A percentile compares a stretch with the other conserved stretches of the same genome.
These are phyloP conservation scores for Eristalis arbustorum DNA, from an alignment of 2,888 invertebrate genomes.

Conservation along the genomic window DNA sequence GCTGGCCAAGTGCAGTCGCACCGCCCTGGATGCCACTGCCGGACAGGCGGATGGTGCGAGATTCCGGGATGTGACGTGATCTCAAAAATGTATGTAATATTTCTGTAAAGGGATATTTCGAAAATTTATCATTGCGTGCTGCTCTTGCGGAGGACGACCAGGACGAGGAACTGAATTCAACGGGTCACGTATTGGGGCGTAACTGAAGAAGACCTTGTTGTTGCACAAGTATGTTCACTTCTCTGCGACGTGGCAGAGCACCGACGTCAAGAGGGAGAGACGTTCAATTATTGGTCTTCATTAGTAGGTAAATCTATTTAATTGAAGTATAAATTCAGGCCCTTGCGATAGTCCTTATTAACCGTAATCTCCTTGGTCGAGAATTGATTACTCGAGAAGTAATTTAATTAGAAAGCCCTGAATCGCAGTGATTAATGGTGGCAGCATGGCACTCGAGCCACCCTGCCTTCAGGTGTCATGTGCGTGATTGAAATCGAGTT, in stretches of 20 bases:
- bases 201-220: not conserved
- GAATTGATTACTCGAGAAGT: slow-evolving; percentile 48
- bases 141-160: not conserved
- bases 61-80: slow-evolving; percentile 25
- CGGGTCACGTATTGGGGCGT: not conserved
- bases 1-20: too few relatives aligned
- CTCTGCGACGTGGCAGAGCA: not conserved
- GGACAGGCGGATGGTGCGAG: not conserved
- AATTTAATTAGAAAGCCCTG: slow-evolving; percentile 60
- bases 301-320: slow-evolving; percentile 62
- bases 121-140: slow-evolving; percentile 48
- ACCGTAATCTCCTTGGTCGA: slow-evolving; percentile 48
- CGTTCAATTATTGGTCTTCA: slow-evolving; percentile 61
- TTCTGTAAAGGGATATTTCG: slow-evolving; percentile 50
- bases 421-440: slow-evolving; percentile 42
- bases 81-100: slow-evolving; percentile 56
- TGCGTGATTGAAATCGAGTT: slow-evolving; percentile 3
- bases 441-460: slow-evolving; percentile 27
- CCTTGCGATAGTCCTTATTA: slow-evolving; percentile 52
- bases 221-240: not conserved
- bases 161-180: not conserved
- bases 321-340: slow-evolving; percentile 60
- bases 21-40: not conserved
- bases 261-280: not conserved
- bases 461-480: not conserved